phyloP scores from a whole-genome alignment of 1,140 invertebrate species.

The Saccostrea cuccullata region DNA sequence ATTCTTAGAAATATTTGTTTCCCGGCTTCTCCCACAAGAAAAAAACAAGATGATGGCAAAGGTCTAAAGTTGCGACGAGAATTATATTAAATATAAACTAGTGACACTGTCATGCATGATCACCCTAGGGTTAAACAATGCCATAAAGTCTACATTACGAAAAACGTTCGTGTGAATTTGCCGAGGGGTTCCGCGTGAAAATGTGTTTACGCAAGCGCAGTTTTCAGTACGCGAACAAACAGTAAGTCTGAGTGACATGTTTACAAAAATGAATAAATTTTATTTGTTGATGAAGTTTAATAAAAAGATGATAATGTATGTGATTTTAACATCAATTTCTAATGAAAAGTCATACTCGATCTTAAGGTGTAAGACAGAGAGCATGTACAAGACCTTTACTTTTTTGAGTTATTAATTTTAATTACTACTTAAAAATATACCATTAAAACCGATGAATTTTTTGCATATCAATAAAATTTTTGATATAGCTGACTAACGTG shows the following conservation, averaged over 20 bases:
- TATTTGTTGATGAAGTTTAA: neutral
- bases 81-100: slow-evolving; percentile 15
- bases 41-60: neutral
- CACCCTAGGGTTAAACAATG: slow-evolving; percentile 20
- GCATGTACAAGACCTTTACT: neutral
- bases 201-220: neutral
- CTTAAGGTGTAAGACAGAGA: neutral
- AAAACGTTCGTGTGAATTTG: slow-evolving; percentile 19
- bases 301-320: too few species aligned
- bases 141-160: neutral
- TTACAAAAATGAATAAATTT: slow-evolving; percentile 5
- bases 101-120: slow-evolving; percentile 12
- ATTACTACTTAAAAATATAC: too few species aligned
- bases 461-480: too few species aligned
- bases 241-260: slow-evolving; percentile 9
- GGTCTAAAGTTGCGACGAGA: neutral
- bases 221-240: neutral
- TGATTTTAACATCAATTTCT: too few species aligned
- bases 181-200: neutral
- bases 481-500: too few species aligned
- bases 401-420: neutral
- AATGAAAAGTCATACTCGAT: neutral
- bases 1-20: neutral
- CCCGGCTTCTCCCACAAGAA: neutral
- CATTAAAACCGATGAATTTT: too few species aligned